A percentile compares a stretch with the other conserved stretches of the same genome.
phyloP scores from a whole-genome alignment of 23 tunicate species.

The Halocynthia roretzi region DNA sequence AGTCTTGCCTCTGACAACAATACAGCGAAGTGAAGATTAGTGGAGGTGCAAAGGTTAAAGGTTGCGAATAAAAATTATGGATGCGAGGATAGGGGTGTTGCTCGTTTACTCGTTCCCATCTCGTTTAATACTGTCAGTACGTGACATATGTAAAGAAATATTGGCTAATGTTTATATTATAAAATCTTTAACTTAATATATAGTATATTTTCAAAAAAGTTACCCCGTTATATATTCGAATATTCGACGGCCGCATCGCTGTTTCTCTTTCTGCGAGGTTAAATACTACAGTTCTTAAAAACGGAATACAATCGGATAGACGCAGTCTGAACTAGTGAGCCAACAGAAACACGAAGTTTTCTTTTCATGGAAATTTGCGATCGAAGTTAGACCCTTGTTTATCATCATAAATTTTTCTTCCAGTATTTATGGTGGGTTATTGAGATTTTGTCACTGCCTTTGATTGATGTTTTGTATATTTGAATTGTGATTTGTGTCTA shows the following conservation, averaged over 20 bases:
- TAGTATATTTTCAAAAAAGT: too few relatives aligned
- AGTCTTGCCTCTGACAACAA: neutral
- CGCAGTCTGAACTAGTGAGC: too few relatives aligned
- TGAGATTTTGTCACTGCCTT: neutral
- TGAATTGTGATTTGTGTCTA: conserved; percentile 15
- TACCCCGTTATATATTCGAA: too few relatives aligned
- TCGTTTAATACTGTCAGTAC: neutral
- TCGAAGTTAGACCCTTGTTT: neutral
- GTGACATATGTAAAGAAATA: too few relatives aligned
- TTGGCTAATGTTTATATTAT: too few relatives aligned
- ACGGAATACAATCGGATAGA: too few relatives aligned
- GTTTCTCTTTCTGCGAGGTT: too few relatives aligned
- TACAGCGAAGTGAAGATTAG: neutral
- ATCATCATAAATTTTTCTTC: neutral
- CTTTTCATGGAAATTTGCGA: too few relatives aligned
- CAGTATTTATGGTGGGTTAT: neutral
- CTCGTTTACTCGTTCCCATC: neutral
- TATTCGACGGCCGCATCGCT: neutral
- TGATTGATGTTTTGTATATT: neutral
- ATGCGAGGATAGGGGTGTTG: conserved; percentile 8
- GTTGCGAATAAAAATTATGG: neutral
- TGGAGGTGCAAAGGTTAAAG: neutral
- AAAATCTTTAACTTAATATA: too few relatives aligned
- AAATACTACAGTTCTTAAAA: too few relatives aligned
- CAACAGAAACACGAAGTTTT: too few relatives aligned